Conservation (phyloP, 2,113 vertebrate genomes). For the Bolborhynchus lineola region DNA sequence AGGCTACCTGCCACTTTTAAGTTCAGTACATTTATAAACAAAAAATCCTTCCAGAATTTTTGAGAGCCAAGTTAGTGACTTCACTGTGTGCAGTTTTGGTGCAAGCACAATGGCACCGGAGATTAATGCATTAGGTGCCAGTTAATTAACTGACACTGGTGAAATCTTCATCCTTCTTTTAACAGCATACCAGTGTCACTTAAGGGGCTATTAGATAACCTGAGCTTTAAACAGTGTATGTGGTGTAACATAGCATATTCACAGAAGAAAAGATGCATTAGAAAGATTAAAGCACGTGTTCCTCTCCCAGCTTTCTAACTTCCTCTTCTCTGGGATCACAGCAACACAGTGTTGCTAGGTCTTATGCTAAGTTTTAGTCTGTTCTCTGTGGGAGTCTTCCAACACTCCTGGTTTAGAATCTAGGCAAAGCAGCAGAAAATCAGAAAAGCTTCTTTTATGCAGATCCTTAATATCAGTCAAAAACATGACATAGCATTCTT, state of each 20-base stretch:
- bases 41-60: background rate
- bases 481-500: background rate
- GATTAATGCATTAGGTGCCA: background rate
- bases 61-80: background rate
- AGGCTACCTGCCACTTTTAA: background rate
- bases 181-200: background rate
- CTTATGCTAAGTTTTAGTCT: slow-evolving; percentile 9
- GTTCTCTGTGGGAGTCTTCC: slow-evolving; percentile 12
- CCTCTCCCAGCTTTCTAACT: background rate
- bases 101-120: background rate
- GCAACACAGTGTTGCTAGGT: background rate
- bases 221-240: background rate
- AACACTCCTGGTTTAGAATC: background rate
- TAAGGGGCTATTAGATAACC: background rate
- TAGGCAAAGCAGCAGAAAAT: background rate
- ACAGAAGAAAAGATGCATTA: background rate
- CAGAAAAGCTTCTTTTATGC: background rate
- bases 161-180: background rate
- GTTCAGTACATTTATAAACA: background rate
- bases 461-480: background rate
- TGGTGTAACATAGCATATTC: background rate
- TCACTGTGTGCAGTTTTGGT: background rate
- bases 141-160: background rate
- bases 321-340: slow-evolving; percentile 14
- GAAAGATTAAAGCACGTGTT: background rate